phyloP scores from a whole-genome alignment of 2,797 vertebrate species.

The Pangasius macronema region DNA sequence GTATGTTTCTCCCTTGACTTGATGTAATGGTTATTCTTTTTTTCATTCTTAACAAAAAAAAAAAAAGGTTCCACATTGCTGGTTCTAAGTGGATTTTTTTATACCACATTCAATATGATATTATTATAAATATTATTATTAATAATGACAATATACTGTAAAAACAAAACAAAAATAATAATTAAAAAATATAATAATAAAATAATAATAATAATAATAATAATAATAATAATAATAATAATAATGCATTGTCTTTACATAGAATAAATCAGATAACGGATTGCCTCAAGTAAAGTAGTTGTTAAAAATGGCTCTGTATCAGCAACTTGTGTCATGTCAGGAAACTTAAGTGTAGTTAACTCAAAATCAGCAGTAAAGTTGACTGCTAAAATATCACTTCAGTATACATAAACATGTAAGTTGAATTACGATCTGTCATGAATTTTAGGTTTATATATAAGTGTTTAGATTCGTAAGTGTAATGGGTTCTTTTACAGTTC shows the following conservation, averaged over 20 bases:
- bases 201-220: too few species aligned
- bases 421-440: too few species aligned
- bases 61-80: neutral
- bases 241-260: neutral
- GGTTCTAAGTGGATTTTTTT: neutral
- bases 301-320: neutral
- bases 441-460: too few species aligned
- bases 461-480: too few species aligned
- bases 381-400: neutral
- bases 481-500: too few species aligned
- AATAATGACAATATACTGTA: neutral
- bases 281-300: neutral
- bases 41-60: neutral
- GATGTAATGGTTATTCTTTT: neutral
- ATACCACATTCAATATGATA: neutral
- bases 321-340: neutral
- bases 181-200: too few species aligned
- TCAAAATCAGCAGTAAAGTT: neutral
- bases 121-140: neutral
- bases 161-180: too few species aligned
- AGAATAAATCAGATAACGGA: neutral
- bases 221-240: too few species aligned
- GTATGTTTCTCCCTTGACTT: neutral
- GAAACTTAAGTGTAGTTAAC: neutral
- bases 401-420: neutral